Evolutionary conservation across 2,113 vertebrate genomes (phyloP).

Genomic region (Odontesthes bonariensis): DNA sequence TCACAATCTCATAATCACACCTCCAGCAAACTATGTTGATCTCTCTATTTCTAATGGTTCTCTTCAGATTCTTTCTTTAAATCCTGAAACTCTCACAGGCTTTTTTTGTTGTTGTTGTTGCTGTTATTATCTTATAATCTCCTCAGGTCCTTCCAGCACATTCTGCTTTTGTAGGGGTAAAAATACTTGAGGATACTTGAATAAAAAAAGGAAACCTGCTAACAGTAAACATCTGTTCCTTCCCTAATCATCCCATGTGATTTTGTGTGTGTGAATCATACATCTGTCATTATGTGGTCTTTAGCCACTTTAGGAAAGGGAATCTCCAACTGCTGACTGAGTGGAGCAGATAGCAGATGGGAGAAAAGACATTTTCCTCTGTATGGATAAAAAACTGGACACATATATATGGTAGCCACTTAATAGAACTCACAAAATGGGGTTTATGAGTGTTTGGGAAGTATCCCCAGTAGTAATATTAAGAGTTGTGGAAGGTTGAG

Average conservation of each 20-base stretch:
- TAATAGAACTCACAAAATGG: too few species aligned
- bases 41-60: neutral
- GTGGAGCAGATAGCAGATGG: constrained; percentile 1
- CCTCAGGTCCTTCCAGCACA: neutral
- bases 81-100: neutral
- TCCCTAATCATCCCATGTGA: constrained; percentile 23
- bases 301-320: constrained; percentile 56
- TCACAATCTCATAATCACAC: constrained; percentile 10
- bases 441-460: too few species aligned
- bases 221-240: constrained; percentile 43
- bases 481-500: too few species aligned
- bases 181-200: neutral
- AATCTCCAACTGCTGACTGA: constrained; percentile 30
- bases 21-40: neutral
- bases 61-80: neutral
- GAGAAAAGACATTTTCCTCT: neutral
- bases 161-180: neutral
- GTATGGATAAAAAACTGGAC: neutral
- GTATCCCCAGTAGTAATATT: too few species aligned
- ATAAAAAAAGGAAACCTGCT: constrained; percentile 7
- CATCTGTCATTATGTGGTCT: constrained; percentile 67
- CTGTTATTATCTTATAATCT: too few species aligned
- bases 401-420: too few species aligned
- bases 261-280: constrained; percentile 5
- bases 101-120: neutral